Evolutionary conservation across 2,888 invertebrate genomes (phyloP), one percentile per base, ranked within the genome.

Genomic region (Drosophila borealis): DNA sequence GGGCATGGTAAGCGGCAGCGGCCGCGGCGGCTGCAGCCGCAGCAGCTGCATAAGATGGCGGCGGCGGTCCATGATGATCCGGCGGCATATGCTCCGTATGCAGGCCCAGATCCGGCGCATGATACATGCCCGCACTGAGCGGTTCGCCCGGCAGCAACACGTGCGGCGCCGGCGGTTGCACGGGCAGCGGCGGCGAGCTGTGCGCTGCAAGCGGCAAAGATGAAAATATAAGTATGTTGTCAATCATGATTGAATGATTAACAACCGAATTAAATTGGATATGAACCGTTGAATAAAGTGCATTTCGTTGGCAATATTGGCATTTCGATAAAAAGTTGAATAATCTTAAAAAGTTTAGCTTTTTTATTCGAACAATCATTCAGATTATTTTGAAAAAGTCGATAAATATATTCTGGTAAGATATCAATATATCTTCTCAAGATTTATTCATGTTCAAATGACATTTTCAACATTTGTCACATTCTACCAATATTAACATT

Each of bases 21-120:
- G 91, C 88, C n/a, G 91, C 91, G 2, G 88, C 90, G 3, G 89
- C 88, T 0, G 90, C 90, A 4, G 91, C 91, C 1, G 90, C 90
- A 0, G 89, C 88, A 1, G 89, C 89, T 1, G 91, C 85, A 51
- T 90, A 88, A 3, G 91, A 88, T 3, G 91, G 91, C 29, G 91
- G 90, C 36, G 90, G 90, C n/a, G 89, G 89, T 19, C 89, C 90
- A 56, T 91, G 90, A 50, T 90, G 90, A 4, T 87, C 77, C 10
- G 90, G 89, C 34, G 87, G 77, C 33, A 55, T 71, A 44, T 88
- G 91, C 69, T 90, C 90, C 33, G 89, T 86, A 46, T 91, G 91
- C 48, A 91, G 63, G 0, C 90, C 91, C 64, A 91, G 65, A 48
- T 91, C 91, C n/a, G 88, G 84, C 1, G 91, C 90, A 70, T 90